Base-by-base conservation (phyloP, 2,797 vertebrate species). In the Thunnus albacares region DNA sequence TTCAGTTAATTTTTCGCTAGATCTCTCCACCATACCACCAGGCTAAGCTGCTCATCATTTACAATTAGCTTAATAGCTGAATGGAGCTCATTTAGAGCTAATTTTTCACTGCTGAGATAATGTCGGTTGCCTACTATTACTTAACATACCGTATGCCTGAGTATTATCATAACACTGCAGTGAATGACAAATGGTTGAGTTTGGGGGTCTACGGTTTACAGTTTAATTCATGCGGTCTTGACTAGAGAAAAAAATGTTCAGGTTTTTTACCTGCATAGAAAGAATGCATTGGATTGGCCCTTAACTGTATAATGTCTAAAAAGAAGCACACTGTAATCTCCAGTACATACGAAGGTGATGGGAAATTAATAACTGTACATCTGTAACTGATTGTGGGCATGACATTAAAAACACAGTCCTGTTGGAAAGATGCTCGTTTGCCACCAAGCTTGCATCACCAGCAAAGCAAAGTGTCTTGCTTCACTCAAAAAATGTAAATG, bases 81-180 rank as follows among this genome's bases (percentile, higher is more conserved):
- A 61, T 77, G 77, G 55, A 66, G 71, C 80, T 79, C 68, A 77
- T 83, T 83, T 83, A 79, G 71, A 68, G 57, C 69, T 71, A 60
- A 77, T 89, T 87, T 81, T 63, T 85, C 75, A 81, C 67, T 43
- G 72, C 82, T 84, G 80, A 49, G 71, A 84, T 82, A 85, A 83
- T 83, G 57, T 79, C 81, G 78, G 53, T 69, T 74, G 18, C 71
- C 70, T 66, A 66, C 70, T 71, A 76, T 78, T 59, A 75, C 79
- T 81, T 68, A 77, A 66, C 71, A 52, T 73, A 71, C 61, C 49
- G 28, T 51, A 68, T 78, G 73, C 58, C 59, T 63, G 75, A 74
- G 57, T 24, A 35, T 71, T 83, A 71, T 76, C 62, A 71, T 71
- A 68, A 52, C 63, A 35, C 33, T 64, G 10, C 38, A 59, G 58